Conservation (phyloP, 2,113 vertebrate genomes). For the Anolis carolinensis region DNA sequence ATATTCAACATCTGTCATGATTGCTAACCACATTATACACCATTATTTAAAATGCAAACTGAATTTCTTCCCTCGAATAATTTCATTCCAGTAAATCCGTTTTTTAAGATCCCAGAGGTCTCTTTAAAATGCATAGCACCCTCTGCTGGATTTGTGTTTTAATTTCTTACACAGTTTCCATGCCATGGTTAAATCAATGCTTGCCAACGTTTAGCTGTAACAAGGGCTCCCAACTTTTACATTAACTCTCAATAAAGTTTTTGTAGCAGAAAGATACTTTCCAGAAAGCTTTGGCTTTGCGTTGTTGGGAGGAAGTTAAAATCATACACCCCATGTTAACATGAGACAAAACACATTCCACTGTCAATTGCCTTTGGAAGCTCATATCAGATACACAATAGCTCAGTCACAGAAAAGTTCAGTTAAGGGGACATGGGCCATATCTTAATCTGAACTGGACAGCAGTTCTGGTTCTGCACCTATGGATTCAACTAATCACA, state of each 20-base stretch:
- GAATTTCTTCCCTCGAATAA: background rate
- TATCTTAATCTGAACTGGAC: background rate
- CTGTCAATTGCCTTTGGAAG: background rate
- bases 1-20: background rate
- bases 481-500: no score
- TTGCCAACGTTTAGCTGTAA: accelerated
- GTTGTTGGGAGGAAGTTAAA: background rate
- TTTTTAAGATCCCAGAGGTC: background rate
- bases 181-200: background rate
- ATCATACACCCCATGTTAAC: background rate
- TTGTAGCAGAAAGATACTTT: background rate
- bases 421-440: background rate
- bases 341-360: conserved; percentile 27
- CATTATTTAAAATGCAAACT: background rate
- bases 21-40: background rate
- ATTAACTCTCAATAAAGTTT: background rate
- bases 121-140: conserved; percentile 26
- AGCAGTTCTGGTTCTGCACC: no score
- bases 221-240: accelerated
- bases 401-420: background rate
- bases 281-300: conserved; percentile 14
- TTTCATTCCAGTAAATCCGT: conserved; percentile 10
- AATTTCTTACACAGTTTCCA: background rate
- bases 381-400: conserved; percentile 2
- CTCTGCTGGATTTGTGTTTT: conserved; percentile 35